A percentile compares a stretch with the other conserved stretches of the same genome.
phyloP scores from a whole-genome alignment of 2,888 invertebrate genomes.

The Drosophila algonquin region DNA sequence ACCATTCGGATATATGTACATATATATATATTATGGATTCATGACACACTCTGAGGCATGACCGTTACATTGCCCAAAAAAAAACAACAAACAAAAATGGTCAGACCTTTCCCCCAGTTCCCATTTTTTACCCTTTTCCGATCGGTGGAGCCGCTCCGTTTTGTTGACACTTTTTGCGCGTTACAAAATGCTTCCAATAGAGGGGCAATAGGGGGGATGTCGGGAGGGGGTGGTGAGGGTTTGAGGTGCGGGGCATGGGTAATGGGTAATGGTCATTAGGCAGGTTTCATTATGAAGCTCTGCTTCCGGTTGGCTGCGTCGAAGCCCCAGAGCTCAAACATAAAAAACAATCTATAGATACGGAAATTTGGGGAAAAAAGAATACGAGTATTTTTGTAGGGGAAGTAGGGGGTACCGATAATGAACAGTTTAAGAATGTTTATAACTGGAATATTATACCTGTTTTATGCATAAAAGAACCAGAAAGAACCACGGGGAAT shows the following conservation, averaged over 20 bases:
- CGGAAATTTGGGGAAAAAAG: constrained; percentile 12
- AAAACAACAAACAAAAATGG: constrained; percentile 58
- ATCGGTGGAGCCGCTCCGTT: constrained; percentile 18
- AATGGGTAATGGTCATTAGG: constrained; percentile 56
- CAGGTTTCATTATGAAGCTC: constrained; percentile 43
- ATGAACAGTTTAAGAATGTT: neutral
- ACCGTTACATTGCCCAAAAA: constrained; percentile 73
- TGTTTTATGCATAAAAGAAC: neutral
- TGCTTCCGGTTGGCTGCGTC: constrained; percentile 67
- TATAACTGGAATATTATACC: constrained; percentile 14
- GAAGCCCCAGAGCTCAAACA: constrained; percentile 18
- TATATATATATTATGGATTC: constrained; percentile 48
- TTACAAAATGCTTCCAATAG: constrained; percentile 53
- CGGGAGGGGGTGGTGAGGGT: constrained; percentile 2
- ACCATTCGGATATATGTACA: constrained; percentile 3
- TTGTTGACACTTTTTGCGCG: constrained; percentile 75
- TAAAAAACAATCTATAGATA: constrained; percentile 11
- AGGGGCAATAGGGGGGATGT: neutral
- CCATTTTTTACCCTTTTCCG: neutral
- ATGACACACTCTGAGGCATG: constrained; percentile 59
- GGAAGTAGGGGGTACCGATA: constrained; percentile 1
- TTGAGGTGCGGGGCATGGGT: constrained; percentile 27
- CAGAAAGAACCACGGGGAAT: neutral
- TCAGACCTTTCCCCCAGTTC: constrained; percentile 15
- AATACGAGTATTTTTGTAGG: neutral